Base-by-base conservation (phyloP, 2,113 vertebrate genomes). In the Solenodon paradoxus region DNA sequence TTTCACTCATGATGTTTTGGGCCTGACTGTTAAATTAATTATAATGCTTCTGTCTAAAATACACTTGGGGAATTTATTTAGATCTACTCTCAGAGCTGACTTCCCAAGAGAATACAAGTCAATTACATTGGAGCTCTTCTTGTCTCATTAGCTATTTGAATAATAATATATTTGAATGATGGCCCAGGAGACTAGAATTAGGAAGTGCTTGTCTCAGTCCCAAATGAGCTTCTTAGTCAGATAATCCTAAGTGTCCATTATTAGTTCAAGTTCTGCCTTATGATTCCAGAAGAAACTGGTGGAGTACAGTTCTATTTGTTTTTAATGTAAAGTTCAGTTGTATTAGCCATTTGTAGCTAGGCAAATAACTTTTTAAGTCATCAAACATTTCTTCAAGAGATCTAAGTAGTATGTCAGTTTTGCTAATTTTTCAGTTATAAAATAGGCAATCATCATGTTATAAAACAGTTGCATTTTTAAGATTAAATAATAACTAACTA, bases 121-220 rank as follows among this genome's bases (percentile, higher is more conserved):
- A 97, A 97, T 98, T 98, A 96, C 63, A 77, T 90, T 96, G 77
- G 5, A 88, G 42, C 68, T 96, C 90, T 97, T 86, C 95, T 94
- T 98, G 96, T 97, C 96, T 97, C 97, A 96, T 97, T 97, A 98
- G 88, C 74, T 96, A 57, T 94, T 97, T 97, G 85, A 97, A 93
- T 95, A 95, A 97, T 93, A 95, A 96, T 96, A 40, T 61, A 90
- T 96, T 95, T 97, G 97, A 98, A 97, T 96, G 96, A 97, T 19
- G 85, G 81, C 97, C 96, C 97, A 83, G 59, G 96, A 97, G 97
- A 96, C 69, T 59, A 77, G 88, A 92, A 95, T 95, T 97, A 96
- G 78, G 78, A 97, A 97, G 40, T 90, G 66, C 68, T 95, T 95
- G 63, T 90, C 35, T 95, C 30, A 51, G 47, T 97, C 97, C 97